Conservation (phyloP, 2,888 invertebrate species). For the Plebejus anna region DNA sequence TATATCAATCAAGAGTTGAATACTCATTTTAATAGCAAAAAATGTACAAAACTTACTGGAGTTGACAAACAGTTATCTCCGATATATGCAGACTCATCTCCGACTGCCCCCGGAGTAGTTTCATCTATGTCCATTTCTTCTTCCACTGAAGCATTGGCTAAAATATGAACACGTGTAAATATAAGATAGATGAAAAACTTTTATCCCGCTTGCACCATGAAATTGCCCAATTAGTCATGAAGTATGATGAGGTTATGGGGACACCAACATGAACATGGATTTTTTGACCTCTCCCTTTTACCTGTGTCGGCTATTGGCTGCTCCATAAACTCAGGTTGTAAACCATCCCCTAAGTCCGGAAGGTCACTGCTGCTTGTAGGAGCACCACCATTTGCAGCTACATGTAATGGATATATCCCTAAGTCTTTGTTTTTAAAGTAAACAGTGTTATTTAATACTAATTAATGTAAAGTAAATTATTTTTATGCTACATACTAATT, state of each 20-base stretch:
- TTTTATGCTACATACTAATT: background rate
- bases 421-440: conserved; percentile 25
- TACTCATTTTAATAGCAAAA: background rate
- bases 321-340: conserved; percentile 52
- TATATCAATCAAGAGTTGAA: no score
- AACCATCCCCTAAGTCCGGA: conserved; percentile 56
- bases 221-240: conserved; percentile 19
- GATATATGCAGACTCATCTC: conserved; percentile 69
- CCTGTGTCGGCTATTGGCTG: conserved; percentile 55
- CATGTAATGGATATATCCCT: conserved; percentile 39
- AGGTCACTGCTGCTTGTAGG: conserved; percentile 72
- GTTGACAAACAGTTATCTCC: conserved; percentile 75
- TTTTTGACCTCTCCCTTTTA: conserved; percentile 38
- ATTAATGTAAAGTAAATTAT: background rate
- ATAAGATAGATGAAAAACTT: background rate
- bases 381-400: conserved; percentile 61
- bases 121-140: conserved; percentile 76
- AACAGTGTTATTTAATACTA: background rate
- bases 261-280: conserved; percentile 14
- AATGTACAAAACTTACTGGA: conserved; percentile 53
- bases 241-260: conserved; percentile 8
- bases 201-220: background rate
- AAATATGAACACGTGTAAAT: conserved; percentile 19
- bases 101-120: conserved; percentile 56
- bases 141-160: conserved; percentile 59